Evolutionary conservation across 2,888 invertebrate species (phyloP).

Genomic region (Trissolcus brochymenae): DNA sequence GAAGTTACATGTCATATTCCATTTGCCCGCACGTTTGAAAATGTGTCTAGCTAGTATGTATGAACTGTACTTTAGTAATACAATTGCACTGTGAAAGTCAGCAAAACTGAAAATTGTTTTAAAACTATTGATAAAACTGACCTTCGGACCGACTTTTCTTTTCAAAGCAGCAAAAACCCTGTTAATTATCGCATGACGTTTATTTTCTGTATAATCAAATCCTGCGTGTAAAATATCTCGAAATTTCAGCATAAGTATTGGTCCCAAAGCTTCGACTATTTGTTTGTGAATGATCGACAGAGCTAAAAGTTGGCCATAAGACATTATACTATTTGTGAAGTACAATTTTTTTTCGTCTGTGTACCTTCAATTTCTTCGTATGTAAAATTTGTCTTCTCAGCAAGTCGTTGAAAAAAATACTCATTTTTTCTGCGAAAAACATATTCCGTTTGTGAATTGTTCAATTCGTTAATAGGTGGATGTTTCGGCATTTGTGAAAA

Average conservation of each 20-base stretch:
- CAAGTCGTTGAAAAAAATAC: conserved; percentile 63
- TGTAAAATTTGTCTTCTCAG: conserved; percentile 65
- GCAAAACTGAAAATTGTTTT: too few relatives aligned
- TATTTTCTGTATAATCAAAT: conserved; percentile 72
- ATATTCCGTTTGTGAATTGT: conserved; percentile 64
- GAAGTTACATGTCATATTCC: too few relatives aligned
- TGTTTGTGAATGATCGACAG: conserved; percentile 68
- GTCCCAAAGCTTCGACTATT: conserved; percentile 64
- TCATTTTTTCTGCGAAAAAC: conserved; percentile 67
- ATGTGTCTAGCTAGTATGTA: too few relatives aligned
- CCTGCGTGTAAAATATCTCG: conserved; percentile 69
- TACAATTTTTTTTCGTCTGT: not conserved
- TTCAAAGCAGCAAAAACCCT: conserved; percentile 68
- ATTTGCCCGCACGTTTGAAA: too few relatives aligned
- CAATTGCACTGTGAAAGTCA: not conserved
- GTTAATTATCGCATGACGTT: conserved; percentile 69
- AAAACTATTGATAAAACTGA: conserved; percentile 36
- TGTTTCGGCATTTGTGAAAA: conserved; percentile 66
- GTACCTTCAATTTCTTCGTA: conserved; percentile 69
- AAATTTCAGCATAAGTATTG: conserved; percentile 64
- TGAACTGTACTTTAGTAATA: not conserved
- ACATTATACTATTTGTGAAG: not conserved
- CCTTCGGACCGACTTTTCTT: conserved; percentile 60
- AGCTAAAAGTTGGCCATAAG: conserved; percentile 55
- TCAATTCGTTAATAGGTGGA: conserved; percentile 65